These are phyloP conservation scores for Cryptus viduatorius DNA, from an alignment of 2,888 invertebrate genomes.

Conservation along the genomic window DNA sequence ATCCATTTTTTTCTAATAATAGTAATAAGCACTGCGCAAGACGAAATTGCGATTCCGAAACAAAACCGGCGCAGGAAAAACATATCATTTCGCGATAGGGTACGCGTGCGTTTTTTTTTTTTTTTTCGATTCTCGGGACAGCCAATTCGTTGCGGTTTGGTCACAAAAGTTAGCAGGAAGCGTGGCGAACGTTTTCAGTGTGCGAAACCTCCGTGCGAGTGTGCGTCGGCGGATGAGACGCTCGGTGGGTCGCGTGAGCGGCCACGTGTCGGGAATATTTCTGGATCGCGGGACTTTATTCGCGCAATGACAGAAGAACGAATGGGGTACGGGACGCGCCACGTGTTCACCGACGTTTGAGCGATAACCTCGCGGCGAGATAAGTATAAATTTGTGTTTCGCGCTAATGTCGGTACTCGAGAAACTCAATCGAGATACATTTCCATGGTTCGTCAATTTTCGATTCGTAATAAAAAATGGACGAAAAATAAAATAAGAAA, in stretches of 20 bases:
- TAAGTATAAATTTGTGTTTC: constrained; percentile 75
- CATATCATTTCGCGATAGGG: background rate
- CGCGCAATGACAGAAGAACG: constrained; percentile 84
- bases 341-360: constrained; percentile 82
- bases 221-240: constrained; percentile 31
- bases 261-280: constrained; percentile 80
- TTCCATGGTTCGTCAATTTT: background rate
- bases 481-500: background rate
- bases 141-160: constrained; percentile 57
- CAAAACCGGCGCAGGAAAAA: background rate
- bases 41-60: background rate
- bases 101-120: background rate
- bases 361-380: constrained; percentile 77
- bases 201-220: background rate
- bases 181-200: constrained; percentile 31
- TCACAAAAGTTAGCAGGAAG: constrained; percentile 43
- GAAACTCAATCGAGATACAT: constrained; percentile 13
- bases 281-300: constrained; percentile 80
- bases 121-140: constrained; percentile 13
- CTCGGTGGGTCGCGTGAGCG: constrained; percentile 65
- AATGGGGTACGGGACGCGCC: constrained; percentile 76
- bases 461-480: background rate
- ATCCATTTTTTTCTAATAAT: constrained; percentile 9
- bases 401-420: constrained; percentile 75
- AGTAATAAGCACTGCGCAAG: background rate